These are phyloP conservation scores for Melanaphis sacchari DNA, from an alignment of 1,140 invertebrate genomes.

Conservation along the genomic window DNA sequence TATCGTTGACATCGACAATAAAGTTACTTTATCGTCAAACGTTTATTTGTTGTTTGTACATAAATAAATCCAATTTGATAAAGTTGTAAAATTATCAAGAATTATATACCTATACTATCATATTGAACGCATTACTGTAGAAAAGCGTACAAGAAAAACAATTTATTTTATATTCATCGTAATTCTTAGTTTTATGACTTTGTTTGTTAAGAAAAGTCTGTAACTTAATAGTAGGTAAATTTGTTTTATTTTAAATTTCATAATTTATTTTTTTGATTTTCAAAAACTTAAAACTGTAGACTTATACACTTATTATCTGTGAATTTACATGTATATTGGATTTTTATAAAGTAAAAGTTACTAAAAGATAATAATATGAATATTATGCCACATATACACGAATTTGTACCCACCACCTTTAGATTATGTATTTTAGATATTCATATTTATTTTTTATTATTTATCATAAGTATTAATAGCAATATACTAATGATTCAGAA, in stretches of 20 bases:
- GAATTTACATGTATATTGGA: too few species aligned
- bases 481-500: too few species aligned
- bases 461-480: too few species aligned
- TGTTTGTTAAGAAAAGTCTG: background rate
- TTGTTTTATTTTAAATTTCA: background rate
- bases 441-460: too few species aligned
- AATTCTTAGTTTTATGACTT: conserved; percentile 5
- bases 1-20: background rate
- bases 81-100: background rate
- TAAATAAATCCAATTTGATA: background rate
- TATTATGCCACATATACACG: too few species aligned
- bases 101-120: background rate
- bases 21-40: background rate
- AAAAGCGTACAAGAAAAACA: background rate
- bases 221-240: background rate
- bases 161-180: background rate
- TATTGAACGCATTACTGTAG: background rate
- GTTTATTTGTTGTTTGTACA: background rate
- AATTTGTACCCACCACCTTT: too few species aligned
- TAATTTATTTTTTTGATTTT: background rate
- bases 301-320: too few species aligned
- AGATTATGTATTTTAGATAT: too few species aligned
- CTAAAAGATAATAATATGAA: too few species aligned
- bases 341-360: too few species aligned
- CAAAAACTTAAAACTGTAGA: background rate